A percentile compares a stretch with the other conserved stretches of the same genome.
These are phyloP conservation scores for Mesoclemmys tuberculata DNA, from an alignment of 2,113 vertebrate genomes.

Conservation along the genomic window DNA sequence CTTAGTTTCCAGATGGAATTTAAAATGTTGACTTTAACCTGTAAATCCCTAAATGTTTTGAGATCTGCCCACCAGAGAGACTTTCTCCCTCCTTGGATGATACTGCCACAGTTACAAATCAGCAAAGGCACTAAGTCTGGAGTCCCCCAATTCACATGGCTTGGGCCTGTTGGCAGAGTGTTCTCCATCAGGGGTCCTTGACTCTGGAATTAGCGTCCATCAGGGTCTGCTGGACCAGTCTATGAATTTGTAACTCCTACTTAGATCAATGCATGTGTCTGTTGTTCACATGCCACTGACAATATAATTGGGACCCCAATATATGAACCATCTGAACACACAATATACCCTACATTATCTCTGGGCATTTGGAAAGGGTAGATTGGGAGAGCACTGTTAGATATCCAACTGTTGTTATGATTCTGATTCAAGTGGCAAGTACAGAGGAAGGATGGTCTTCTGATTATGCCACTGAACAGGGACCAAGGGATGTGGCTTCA, in stretches of 20 bases:
- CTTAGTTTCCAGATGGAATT: not conserved
- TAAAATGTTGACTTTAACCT: not conserved
- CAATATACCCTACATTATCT: not conserved
- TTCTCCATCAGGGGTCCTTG: not conserved
- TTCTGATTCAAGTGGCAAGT: not conserved
- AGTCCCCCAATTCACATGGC: not conserved
- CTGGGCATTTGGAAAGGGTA: not conserved
- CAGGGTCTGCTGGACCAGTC: not conserved
- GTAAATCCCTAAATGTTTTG: not conserved
- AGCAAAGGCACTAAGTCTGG: not conserved
- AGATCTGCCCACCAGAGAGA: not conserved
- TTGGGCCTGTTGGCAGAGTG: not conserved
- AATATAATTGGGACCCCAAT: accelerated
- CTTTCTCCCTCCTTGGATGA: not conserved
- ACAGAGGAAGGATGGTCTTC: not conserved
- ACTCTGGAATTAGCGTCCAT: not conserved
- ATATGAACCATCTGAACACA: not conserved
- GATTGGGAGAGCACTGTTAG: not conserved
- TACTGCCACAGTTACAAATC: accelerated
- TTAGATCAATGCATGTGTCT: accelerated
- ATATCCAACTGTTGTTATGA: not conserved
- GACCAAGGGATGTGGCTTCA: not conserved
- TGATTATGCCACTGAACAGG: not conserved
- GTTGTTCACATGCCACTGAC: not conserved
- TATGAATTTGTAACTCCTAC: not conserved